phyloP scores from a whole-genome alignment of 2,888 invertebrate species.

The Ischnus inquisitorius region DNA sequence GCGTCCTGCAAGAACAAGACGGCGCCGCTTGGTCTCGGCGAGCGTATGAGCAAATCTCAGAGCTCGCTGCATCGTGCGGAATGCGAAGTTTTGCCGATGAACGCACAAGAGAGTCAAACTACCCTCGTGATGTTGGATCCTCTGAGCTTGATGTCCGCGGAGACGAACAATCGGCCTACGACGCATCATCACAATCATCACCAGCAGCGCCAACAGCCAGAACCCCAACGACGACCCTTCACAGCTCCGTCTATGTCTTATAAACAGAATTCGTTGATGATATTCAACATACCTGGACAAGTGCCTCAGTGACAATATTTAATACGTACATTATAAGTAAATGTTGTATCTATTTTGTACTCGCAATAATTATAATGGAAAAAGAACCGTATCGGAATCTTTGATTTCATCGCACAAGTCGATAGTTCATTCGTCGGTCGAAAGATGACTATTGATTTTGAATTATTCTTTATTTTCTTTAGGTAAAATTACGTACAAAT shows the following conservation, averaged over 20 bases:
- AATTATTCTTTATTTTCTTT: slow-evolving; percentile 52
- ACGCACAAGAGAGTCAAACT: slow-evolving; percentile 66
- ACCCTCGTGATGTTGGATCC: slow-evolving; percentile 73
- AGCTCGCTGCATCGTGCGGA: slow-evolving; percentile 47
- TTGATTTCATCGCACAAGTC: not conserved
- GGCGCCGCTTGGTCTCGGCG: slow-evolving; percentile 76
- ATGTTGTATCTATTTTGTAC: slow-evolving; percentile 68
- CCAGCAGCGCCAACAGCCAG: slow-evolving; percentile 21
- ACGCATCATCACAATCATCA: no score
- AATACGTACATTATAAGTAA: slow-evolving; percentile 41
- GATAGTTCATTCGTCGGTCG: not conserved
- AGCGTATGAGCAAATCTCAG: slow-evolving; percentile 68
- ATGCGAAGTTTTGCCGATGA: slow-evolving; percentile 61
- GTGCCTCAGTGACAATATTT: slow-evolving; percentile 72
- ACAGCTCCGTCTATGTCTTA: slow-evolving; percentile 77
- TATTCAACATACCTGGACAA: slow-evolving; percentile 78
- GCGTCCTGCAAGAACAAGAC: slow-evolving; percentile 79
- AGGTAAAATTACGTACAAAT: slow-evolving; percentile 61
- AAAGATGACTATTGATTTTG: slow-evolving; percentile 1
- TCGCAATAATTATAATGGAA: slow-evolving; percentile 49
- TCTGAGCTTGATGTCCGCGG: slow-evolving; percentile 58
- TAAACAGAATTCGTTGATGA: slow-evolving; percentile 67
- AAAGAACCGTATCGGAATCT: slow-evolving; percentile 7
- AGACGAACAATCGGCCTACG: slow-evolving; percentile 47
- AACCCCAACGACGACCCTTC: slow-evolving; percentile 73